Percentiles rank a stretch among this genome's conserved stretches.
These are phyloP conservation scores for Argyresthia goedartella DNA, from an alignment of 2,888 invertebrate species.

Conservation along the genomic window DNA sequence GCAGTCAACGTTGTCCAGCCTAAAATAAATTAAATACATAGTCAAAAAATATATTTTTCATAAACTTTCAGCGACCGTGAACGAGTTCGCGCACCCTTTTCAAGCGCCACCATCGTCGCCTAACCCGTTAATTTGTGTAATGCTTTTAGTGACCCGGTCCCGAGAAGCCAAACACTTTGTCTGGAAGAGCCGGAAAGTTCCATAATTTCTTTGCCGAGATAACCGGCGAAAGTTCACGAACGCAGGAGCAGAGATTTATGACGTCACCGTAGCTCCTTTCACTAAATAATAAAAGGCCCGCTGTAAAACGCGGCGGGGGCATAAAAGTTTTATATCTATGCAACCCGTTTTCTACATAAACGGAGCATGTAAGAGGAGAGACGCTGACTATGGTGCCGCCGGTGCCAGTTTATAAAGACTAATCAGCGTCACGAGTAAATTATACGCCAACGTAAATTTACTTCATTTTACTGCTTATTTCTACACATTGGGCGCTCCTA, in stretches of 20 bases:
- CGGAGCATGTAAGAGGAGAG: conserved; percentile 27
- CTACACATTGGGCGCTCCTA: background rate
- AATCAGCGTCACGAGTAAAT: background rate
- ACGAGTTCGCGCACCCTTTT: background rate
- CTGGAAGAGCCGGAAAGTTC: conserved; percentile 66
- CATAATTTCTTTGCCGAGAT: conserved; percentile 68
- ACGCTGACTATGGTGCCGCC: too few relatives aligned
- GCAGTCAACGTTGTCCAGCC: too few relatives aligned
- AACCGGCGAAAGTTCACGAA: conserved; percentile 66
- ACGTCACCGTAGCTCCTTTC: conserved; percentile 68
- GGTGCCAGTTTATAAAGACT: background rate
- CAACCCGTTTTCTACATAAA: conserved; percentile 57
- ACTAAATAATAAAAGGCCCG: conserved; percentile 70
- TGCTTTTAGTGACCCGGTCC: conserved; percentile 57
- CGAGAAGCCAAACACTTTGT: conserved; percentile 68
- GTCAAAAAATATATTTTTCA: too few relatives aligned
- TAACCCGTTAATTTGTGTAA: conserved; percentile 47
- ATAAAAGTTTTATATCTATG: conserved; percentile 68
- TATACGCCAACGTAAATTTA: background rate
- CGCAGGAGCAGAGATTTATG: conserved; percentile 68
- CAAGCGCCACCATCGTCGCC: background rate
- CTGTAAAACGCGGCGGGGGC: conserved; percentile 65
- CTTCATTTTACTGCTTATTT: background rate
- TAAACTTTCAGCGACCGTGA: too few relatives aligned
- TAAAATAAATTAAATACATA: too few relatives aligned